These are phyloP conservation scores for Drosophila stalkeri DNA, from an alignment of 2,888 invertebrate species.

Conservation along the genomic window DNA sequence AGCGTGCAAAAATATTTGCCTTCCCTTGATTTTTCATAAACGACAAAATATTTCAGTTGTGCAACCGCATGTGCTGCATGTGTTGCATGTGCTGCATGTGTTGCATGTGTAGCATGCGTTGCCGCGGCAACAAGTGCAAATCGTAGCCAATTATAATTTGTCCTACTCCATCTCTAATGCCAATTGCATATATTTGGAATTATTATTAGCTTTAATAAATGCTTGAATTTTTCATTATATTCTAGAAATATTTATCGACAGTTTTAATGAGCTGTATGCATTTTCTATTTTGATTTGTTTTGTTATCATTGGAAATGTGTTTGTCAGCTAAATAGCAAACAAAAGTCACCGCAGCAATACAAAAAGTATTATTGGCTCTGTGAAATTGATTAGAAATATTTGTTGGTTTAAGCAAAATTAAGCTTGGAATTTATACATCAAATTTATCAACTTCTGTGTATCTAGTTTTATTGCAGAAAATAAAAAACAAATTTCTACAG, in stretches of 20 bases:
- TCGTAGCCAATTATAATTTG: background rate
- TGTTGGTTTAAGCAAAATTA: background rate
- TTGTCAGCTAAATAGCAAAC: background rate
- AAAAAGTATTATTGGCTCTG: background rate
- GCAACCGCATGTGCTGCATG: constrained; percentile 21
- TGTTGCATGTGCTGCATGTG: constrained; percentile 9
- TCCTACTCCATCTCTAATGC: background rate
- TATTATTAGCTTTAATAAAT: background rate
- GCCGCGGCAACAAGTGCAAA: constrained; percentile 47
- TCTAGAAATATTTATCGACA: background rate
- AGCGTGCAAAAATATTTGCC: constrained; percentile 40
- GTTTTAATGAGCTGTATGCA: background rate
- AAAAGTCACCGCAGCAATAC: background rate
- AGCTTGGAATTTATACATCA: too few relatives aligned
- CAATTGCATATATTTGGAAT: background rate
- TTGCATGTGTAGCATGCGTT: constrained; percentile 16
- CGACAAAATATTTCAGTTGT: constrained; percentile 18
- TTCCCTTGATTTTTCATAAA: constrained; percentile 28
- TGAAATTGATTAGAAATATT: background rate
- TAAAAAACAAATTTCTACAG: too few relatives aligned
- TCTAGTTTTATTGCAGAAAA: too few relatives aligned
- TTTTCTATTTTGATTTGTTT: background rate
- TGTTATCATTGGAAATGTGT: background rate
- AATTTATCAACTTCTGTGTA: too few relatives aligned
- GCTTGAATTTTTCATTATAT: background rate